A percentile compares a stretch with the other conserved stretches of the same genome.
Evolutionary conservation across 2,888 invertebrate genomes (phyloP).

Genomic region (Bombylius discolor): DNA sequence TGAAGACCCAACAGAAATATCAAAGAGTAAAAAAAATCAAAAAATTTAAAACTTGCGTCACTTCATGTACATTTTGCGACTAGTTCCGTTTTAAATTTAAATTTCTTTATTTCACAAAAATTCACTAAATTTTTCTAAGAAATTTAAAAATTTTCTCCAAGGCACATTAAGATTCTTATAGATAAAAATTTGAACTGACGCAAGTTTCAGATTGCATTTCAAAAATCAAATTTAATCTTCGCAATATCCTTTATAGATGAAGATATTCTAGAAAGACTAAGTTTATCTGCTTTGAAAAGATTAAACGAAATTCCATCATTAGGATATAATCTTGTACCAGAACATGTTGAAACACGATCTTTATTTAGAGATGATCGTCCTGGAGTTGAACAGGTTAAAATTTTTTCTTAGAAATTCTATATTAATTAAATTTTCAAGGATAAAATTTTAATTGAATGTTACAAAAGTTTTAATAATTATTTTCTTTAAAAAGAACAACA

Average conservation of each 20-base stretch:
- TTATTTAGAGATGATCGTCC: slow-evolving; percentile 61
- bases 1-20: slow-evolving; percentile 26
- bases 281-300: slow-evolving; percentile 57
- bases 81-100: no score
- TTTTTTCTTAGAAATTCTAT: neutral
- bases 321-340: slow-evolving; percentile 69
- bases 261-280: slow-evolving; percentile 58
- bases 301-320: slow-evolving; percentile 66
- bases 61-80: no score
- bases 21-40: slow-evolving; percentile 17
- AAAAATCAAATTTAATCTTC: no score
- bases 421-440: neutral
- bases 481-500: neutral
- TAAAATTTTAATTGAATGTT: neutral
- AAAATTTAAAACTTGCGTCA: neutral
- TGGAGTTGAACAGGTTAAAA: slow-evolving; percentile 53
- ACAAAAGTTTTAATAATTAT: neutral
- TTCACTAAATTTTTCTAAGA: no score
- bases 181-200: no score
- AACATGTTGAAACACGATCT: slow-evolving; percentile 81
- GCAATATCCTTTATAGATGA: slow-evolving; percentile 24
- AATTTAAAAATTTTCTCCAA: no score
- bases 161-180: no score
- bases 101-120: no score
- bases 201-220: no score